Evolutionary conservation across 1,140 invertebrate genomes (phyloP), one percentile per base, ranked within the genome.

Genomic region (Himalopsyche phryganea): DNA sequence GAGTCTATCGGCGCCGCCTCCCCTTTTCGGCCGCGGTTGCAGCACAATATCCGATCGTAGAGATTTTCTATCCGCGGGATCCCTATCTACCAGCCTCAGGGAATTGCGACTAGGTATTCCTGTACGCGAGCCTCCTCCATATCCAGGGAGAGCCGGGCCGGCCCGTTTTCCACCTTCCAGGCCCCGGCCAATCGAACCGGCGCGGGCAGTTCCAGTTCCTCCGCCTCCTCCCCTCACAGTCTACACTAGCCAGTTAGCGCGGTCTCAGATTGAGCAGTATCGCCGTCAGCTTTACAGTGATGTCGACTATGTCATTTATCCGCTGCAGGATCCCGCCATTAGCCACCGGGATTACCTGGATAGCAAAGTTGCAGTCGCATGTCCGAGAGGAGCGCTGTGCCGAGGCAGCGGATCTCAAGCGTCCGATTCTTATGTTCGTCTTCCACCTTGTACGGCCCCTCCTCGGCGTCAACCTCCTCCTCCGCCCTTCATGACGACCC

Each of bases 341-440:
- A 92, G 90, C 54, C 89, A 91, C 69, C 90, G 93, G 71, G 91
- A 94, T 68, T 94, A 94, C 71, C 81, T 92, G 63, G 91, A 93
- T 66, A 88, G 89, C 6, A 93, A 93, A 67, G 80, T 90, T 66
- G 88, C 87, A 1, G 85, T 82, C 0, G 65, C 53, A 35, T 63
- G 61, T 56, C 60, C 60, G 7, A 50, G 60, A 9, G 60, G 60
- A 3, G 50, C 55, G 10, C 41, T 62, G 14, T 62, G 60, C 32
- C 60, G 55, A 5, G 49, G 57, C 6, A 42, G 52, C 33, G 48
- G 51, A 11, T 86, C 86, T 66, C 85, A 89, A 65, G 89, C 89
- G 70, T 89, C 84, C 3, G 84, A 86, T 58, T 84, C 83, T 0
- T 85, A 85, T 60, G 79, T 85, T 1, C 83, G 84, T 69, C 68